Evolutionary conservation across 1,140 invertebrate genomes (phyloP), one percentile per base, ranked within the genome.

Genomic region (Periplaneta americana): DNA sequence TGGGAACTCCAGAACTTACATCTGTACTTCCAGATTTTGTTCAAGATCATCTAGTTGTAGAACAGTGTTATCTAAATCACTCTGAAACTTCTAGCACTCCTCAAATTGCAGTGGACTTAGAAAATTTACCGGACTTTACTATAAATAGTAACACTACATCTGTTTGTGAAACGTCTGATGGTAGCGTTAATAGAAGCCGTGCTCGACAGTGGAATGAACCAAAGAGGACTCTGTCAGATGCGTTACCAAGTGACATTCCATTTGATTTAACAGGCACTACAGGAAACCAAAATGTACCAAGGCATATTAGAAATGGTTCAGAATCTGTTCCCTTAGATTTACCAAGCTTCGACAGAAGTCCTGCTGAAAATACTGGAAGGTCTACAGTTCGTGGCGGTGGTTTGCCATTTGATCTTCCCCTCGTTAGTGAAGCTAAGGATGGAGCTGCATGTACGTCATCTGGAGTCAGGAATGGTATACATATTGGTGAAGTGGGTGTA

Each of bases 91-190:
- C 87, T 32, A 78, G 87, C 88, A 85, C 83, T 37, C 57, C 84
- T 22, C 80, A 85, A 74, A 79, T 84, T 5, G 83, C 85, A 75
- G 85, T 86, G 15, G 89, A 84, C 35, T 86, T 91, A 81, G 89
- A 90, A 31, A 91, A 91, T 86, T 87, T 92, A 81, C 91, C 91
- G 15, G 91, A 92, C 84, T 92, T 91, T 87, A 89, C 91, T n/a
- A 87, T 90, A 85, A 90, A 88, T 86, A 48, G 39, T 22, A 87
- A 66, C 85, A 86, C 28, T 22, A 32, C 36, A 34, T 34, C 76
- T 34, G 79, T 57, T 22, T 34, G 48, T 18, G 79, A 80, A 35
- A 34, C 57, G 15, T 34, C 57, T 11, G 36, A 48, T 34, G 15
- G n/a, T 32, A 31, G 37, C 37, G 35, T 34, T 11, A 35, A 17